phyloP scores from a whole-genome alignment of 2,113 vertebrate species.

The Pontoporia blainvillei region DNA sequence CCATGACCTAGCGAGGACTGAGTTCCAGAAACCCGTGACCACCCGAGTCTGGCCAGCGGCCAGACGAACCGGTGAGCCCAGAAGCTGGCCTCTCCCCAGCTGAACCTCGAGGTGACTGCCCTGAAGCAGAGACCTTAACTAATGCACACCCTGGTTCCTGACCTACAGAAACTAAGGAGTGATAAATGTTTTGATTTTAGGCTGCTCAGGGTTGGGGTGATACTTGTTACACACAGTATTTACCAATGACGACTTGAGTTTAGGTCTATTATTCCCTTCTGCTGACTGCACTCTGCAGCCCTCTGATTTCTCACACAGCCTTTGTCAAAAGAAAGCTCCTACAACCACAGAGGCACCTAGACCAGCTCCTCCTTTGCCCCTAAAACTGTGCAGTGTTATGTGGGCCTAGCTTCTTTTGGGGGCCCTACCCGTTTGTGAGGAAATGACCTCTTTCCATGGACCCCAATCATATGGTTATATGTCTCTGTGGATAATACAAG shows the following conservation, averaged over 20 bases:
- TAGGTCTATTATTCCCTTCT: not conserved
- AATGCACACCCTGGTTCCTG: not conserved
- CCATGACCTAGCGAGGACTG: not conserved
- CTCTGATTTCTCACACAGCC: not conserved
- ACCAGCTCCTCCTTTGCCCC: not conserved
- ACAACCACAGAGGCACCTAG: rapidly evolving
- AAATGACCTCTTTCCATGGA: not conserved
- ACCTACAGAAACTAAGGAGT: not conserved
- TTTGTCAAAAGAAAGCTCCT: not conserved
- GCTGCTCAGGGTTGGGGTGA: not conserved
- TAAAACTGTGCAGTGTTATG: not conserved
- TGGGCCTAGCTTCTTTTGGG: rapidly evolving
- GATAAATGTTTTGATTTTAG: not conserved
- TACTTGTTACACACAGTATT: not conserved
- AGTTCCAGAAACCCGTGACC: not conserved
- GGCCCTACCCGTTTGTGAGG: not conserved
- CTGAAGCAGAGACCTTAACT: not conserved
- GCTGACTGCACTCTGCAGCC: not conserved
- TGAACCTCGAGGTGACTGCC: not conserved
- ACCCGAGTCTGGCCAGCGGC: rapidly evolving
- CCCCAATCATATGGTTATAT: not conserved
- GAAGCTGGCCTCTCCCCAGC: not conserved
- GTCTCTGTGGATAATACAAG: not conserved
- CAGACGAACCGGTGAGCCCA: not conserved
- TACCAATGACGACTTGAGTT: not conserved